Conservation (phyloP, 2,113 vertebrate genomes). For the Pseudonaja textilis region DNA sequence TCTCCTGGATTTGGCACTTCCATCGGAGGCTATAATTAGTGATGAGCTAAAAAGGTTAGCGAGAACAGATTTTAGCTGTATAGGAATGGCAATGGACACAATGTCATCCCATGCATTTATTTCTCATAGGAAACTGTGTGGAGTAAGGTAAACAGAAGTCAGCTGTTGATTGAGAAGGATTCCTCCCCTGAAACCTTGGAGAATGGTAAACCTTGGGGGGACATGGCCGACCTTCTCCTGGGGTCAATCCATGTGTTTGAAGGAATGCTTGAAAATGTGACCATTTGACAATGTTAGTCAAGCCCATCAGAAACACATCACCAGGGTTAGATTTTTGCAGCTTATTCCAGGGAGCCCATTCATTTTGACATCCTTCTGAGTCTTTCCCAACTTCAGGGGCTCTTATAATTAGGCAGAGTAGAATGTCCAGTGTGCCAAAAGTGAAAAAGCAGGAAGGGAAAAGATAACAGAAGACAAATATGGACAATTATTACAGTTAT, state of each 20-base stretch:
- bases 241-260: too few relatives aligned
- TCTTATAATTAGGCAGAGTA: too few relatives aligned
- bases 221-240: too few relatives aligned
- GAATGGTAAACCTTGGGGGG: background rate
- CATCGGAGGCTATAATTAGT: conserved; percentile 7
- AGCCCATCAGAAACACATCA: background rate
- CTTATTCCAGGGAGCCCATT: background rate
- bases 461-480: background rate
- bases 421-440: too few relatives aligned
- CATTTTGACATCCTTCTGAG: background rate
- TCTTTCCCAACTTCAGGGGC: background rate
- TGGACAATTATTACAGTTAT: background rate
- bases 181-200: background rate
- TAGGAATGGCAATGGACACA: background rate
- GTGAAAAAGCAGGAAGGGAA: background rate
- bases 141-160: background rate
- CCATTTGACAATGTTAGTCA: background rate
- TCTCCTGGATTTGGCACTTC: conserved; percentile 11
- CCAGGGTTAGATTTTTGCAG: background rate
- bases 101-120: background rate
- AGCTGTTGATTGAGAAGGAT: background rate
- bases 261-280: background rate
- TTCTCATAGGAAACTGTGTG: too few relatives aligned
- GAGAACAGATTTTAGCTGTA: too few relatives aligned
- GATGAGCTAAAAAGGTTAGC: background rate